Percentiles rank a stretch among this genome's conserved stretches.
These are phyloP conservation scores for Salvelinus fontinalis DNA, from an alignment of 2,113 vertebrate genomes.

Conservation along the genomic window DNA sequence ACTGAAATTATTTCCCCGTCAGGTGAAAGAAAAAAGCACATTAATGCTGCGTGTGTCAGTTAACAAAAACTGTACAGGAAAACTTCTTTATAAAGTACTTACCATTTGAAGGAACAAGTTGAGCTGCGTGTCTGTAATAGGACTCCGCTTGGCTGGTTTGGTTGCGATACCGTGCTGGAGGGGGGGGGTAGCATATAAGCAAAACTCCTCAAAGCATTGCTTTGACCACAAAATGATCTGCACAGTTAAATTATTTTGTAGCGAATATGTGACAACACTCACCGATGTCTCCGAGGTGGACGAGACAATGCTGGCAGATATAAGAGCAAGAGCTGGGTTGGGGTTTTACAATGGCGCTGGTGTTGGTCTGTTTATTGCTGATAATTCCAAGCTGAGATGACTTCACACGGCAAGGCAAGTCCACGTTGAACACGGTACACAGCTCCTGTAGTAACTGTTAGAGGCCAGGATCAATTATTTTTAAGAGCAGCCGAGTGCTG, in stretches of 20 bases:
- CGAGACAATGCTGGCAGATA: conserved; percentile 99
- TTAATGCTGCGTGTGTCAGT: neutral
- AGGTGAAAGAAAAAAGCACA: neutral
- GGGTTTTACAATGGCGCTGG: conserved; percentile 92
- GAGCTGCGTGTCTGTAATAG: conserved; percentile 97
- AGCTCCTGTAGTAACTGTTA: conserved; percentile 92
- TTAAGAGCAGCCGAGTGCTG: too few species aligned
- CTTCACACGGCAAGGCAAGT: conserved; percentile 95
- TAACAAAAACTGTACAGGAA: neutral
- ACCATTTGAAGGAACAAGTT: conserved; percentile 99
- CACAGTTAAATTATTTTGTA: neutral
- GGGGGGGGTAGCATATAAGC: conserved; percentile 1
- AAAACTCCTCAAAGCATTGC: neutral
- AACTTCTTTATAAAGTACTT: conserved; percentile 61
- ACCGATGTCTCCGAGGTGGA: conserved; percentile 99
- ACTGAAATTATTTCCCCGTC: neutral
- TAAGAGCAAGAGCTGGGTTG: conserved; percentile 99
- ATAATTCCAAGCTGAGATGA: conserved; percentile 98
- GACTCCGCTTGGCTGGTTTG: conserved; percentile 99
- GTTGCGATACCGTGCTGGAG: conserved; percentile 95
- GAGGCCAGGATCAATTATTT: neutral
- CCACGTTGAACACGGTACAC: conserved; percentile 98
- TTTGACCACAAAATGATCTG: too few species aligned
- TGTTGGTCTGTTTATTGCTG: conserved; percentile 90
- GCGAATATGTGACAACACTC: conserved; percentile 51